Percentiles rank a stretch among this genome's conserved stretches.
Evolutionary conservation across 2,797 vertebrate species (phyloP).

Genomic region (Sebastolobus altivelis): DNA sequence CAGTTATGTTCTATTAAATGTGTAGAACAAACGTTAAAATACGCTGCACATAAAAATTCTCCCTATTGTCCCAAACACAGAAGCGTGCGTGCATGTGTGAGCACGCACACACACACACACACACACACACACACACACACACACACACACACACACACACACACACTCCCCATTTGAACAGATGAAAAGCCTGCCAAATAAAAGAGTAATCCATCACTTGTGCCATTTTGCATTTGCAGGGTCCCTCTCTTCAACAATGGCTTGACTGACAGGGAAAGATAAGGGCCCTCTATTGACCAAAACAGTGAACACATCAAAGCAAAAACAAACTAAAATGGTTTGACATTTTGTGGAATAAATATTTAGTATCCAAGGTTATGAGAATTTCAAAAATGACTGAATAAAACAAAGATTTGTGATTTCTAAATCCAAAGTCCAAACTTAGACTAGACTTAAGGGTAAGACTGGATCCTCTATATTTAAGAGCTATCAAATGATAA

Average conservation of each 20-base stretch:
- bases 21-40: conserved; percentile 14
- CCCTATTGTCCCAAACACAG: conserved; percentile 27
- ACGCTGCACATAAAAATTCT: conserved; percentile 11
- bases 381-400: not conserved
- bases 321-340: conserved; percentile 37
- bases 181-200: conserved; percentile 83
- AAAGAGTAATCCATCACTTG: conserved; percentile 86
- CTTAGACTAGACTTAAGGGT: not conserved
- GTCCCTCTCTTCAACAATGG: conserved; percentile 79
- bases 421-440: not conserved
- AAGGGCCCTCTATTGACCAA: conserved; percentile 80
- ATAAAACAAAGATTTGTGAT: not conserved
- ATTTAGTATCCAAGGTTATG: not conserved
- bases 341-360: conserved; percentile 1
- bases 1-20: conserved; percentile 9
- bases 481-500: not conserved
- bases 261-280: conserved; percentile 81
- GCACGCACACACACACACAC: conserved; percentile 6
- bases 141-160: conserved; percentile 9
- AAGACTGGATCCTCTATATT: not conserved
- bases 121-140: conserved; percentile 9
- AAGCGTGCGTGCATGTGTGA: conserved; percentile 3
- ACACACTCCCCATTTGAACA: conserved; percentile 63
- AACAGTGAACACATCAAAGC: conserved; percentile 58
- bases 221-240: conserved; percentile 82